Base-by-base conservation (phyloP, 37 sponge, comb jelly and placozoan species). In the Chondrilla cf. caribensis region DNA sequence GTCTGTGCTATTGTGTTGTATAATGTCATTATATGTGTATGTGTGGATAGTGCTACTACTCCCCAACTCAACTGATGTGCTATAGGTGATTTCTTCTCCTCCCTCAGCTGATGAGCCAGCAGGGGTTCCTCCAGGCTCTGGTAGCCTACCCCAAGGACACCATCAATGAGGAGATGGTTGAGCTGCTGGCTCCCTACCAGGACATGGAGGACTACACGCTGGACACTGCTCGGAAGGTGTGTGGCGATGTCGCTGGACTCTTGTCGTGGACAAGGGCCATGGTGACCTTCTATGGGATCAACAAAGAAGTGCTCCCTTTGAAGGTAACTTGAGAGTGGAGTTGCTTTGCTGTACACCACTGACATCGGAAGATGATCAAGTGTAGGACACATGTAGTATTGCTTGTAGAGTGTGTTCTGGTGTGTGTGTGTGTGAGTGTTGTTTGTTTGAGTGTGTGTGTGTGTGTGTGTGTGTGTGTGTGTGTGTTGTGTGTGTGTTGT, bases 231-330 rank as follows among this genome's bases (percentile, higher is more conserved):
- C 93, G 92, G 91, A 94, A 93, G 65, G 99, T 96, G 86, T 98
- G 99, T 83, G 97, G 97, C 26, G 93, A 98, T 57, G 99, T 98
- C 40, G 99, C 99, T 33, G 99, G 99, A 3, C 67, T 98, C 62
- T 78, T 85, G 39, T 91, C 97, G 29, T 98, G 99, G 99, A 93
- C 99, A 19, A 94, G 75, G 38, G 97, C 99, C 32, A 98, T 98
- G 99, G 80, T 89, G 14, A 82, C 89, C 75, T 98, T 93, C 86
- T 98, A 89, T 78, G 85, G 80, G 31, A 94, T 96, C 78, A 98
- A 98, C 79, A 98, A 98, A 64, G 99, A 98, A 55, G 97, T 98
- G 33, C 80, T 98, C 0, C 99, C 99, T 28, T 89, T 98, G 41
- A 98, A 98, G 60, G 76, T 73, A 22, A 26, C 22, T 28, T 3